phyloP scores from a whole-genome alignment of 2,888 invertebrate species.

The Agrochola macilenta region DNA sequence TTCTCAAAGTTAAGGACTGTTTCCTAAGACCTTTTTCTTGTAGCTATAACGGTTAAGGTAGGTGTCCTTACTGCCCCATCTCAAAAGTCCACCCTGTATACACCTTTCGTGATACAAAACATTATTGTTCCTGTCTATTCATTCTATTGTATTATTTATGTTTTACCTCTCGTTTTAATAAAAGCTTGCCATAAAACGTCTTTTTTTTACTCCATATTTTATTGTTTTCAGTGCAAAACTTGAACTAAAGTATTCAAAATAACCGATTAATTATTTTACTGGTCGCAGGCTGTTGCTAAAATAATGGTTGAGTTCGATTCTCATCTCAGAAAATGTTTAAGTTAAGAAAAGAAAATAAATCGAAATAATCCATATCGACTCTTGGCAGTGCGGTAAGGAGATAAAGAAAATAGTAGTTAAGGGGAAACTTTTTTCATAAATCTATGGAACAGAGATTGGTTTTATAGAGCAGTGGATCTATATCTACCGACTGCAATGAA shows the following conservation, averaged over 20 bases:
- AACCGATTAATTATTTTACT: neutral
- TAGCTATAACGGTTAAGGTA: no score
- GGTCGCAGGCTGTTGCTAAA: neutral
- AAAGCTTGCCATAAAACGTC: slow-evolving; percentile 29
- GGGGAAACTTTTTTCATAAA: neutral
- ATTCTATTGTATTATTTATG: slow-evolving; percentile 23
- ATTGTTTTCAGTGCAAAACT: neutral
- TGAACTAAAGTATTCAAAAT: neutral
- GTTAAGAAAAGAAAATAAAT: neutral
- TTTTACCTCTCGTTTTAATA: slow-evolving; percentile 41
- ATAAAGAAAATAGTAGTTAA: neutral
- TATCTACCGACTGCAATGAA: neutral
- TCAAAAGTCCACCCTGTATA: no score
- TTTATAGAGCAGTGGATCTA: neutral
- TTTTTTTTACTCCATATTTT: neutral
- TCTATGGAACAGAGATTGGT: neutral
- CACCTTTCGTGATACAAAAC: slow-evolving; percentile 9
- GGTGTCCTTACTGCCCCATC: no score
- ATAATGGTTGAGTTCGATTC: neutral
- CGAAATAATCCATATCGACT: neutral
- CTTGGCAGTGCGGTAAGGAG: neutral
- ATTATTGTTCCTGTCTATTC: slow-evolving; percentile 31
- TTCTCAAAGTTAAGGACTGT: no score
- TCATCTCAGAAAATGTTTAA: neutral
- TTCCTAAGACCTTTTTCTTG: no score